These are phyloP conservation scores for Hypocryptadius cinnamomeus DNA, from an alignment of 2,113 vertebrate genomes.

Conservation along the genomic window DNA sequence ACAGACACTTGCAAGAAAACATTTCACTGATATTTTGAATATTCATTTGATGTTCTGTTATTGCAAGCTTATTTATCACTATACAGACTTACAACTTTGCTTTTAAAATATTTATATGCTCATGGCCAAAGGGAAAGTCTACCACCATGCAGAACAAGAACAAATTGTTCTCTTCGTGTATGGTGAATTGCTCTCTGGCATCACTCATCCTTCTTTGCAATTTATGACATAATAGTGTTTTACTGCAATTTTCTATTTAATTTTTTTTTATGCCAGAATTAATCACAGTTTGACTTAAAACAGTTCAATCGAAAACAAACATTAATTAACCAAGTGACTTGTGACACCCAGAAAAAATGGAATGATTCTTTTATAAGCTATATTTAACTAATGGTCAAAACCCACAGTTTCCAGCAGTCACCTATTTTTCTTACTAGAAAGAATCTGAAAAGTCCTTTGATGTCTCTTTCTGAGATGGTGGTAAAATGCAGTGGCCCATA, in stretches of 20 bases:
- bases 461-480: not conserved
- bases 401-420: not conserved
- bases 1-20: not conserved
- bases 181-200: not conserved
- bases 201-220: not conserved
- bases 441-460: not conserved
- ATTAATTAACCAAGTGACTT: not conserved
- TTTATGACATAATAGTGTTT: not conserved
- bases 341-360: not conserved
- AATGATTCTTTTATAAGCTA: not conserved
- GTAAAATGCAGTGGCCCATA: not conserved
- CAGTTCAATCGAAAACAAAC: not conserved
- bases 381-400: not conserved
- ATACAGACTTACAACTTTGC: not conserved
- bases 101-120: not conserved
- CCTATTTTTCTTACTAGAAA: conserved; percentile 1
- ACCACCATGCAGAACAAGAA: not conserved
- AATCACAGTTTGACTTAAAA: conserved; percentile 4
- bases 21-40: not conserved
- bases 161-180: not conserved
- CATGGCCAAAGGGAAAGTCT: not conserved
- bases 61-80: not conserved
- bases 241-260: conserved; percentile 1
- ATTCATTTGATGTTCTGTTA: not conserved
- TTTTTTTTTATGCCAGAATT: not conserved